A percentile compares a stretch with the other conserved stretches of the same genome.
phyloP scores from a whole-genome alignment of 2,113 vertebrate species.

The Buteo buteo region DNA sequence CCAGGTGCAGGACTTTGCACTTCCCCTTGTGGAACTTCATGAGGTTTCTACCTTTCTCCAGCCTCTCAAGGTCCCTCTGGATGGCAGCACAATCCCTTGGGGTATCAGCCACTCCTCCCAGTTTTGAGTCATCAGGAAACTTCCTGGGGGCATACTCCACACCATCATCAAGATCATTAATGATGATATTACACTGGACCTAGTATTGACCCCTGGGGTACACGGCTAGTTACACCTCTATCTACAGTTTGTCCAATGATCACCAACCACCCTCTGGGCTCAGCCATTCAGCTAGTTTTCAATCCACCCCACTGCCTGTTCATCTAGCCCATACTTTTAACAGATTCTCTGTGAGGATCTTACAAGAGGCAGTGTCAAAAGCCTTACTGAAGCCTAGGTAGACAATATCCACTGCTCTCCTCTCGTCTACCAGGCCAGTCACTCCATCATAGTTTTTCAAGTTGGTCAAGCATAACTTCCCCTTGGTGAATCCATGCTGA shows the following conservation, averaged over 20 bases:
- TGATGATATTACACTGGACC: background rate
- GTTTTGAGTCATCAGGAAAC: background rate
- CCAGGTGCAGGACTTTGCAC: background rate
- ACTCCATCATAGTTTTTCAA: background rate
- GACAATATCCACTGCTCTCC: background rate
- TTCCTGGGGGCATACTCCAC: too few relatives aligned
- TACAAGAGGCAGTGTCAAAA: background rate
- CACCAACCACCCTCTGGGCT: too few relatives aligned
- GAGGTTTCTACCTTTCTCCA: background rate
- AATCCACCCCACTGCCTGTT: background rate
- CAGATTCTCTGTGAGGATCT: background rate
- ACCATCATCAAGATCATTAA: background rate
- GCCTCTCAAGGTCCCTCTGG: background rate
- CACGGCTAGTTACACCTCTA: background rate
- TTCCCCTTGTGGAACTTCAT: background rate
- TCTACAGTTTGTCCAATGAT: background rate
- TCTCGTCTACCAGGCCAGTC: background rate
- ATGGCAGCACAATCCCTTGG: background rate
- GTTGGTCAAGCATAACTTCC: background rate
- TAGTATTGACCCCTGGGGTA: background rate
- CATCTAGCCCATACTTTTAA: background rate
- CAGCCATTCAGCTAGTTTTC: background rate
- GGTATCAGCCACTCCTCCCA: background rate
- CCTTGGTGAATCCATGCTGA: background rate
- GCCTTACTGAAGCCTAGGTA: background rate